phyloP scores from a whole-genome alignment of 2,797 vertebrate species.

The Ispidina picta region DNA sequence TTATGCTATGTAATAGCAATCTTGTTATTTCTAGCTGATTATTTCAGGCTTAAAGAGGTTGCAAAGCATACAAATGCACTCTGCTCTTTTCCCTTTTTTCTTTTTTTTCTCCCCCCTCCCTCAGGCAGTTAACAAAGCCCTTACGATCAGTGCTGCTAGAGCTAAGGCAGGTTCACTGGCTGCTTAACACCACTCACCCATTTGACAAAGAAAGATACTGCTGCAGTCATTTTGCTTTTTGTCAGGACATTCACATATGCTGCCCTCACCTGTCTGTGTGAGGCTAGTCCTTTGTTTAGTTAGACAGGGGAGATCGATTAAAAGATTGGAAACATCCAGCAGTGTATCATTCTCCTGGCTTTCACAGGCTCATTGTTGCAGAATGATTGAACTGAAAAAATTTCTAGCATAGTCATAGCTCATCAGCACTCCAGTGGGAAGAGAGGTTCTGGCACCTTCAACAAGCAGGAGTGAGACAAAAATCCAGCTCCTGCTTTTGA shows the following conservation, averaged over 20 bases:
- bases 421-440: not conserved
- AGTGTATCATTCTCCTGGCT: not conserved
- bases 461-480: not conserved
- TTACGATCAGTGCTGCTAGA: not conserved
- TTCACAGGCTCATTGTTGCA: not conserved
- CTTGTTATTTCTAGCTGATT: constrained; percentile 3
- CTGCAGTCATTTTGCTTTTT: constrained; percentile 5
- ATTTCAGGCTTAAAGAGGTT: not conserved
- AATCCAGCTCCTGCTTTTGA: not conserved
- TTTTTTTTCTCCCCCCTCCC: not conserved
- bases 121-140: constrained; percentile 18
- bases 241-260: constrained; percentile 23
- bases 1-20: not conserved
- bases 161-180: not conserved
- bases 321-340: not conserved
- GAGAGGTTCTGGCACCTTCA: not conserved
- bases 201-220: constrained; percentile 25
- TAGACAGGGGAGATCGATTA: constrained; percentile 44
- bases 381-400: not conserved
- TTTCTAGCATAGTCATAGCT: not conserved
- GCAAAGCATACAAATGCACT: not conserved
- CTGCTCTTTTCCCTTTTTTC: not conserved
- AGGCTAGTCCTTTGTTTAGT: constrained; percentile 31
- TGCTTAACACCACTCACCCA: constrained; percentile 17
- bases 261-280: constrained; percentile 37